Conservation (phyloP, 2,113 vertebrate genomes). For the Neogale vison region DNA sequence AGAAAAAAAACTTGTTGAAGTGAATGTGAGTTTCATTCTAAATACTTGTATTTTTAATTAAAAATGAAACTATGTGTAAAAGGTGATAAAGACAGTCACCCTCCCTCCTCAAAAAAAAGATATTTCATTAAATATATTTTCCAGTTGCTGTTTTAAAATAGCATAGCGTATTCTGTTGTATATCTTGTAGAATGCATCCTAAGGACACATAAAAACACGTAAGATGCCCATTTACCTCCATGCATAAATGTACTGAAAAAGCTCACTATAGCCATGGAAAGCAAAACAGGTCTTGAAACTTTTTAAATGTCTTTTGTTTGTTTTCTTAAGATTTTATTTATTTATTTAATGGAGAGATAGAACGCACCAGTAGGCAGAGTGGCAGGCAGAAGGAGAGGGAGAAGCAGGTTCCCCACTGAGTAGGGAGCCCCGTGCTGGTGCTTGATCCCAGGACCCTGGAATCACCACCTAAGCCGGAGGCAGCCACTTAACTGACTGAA, state of each 20-base stretch:
- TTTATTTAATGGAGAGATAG: too few species aligned
- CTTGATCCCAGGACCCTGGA: too few species aligned
- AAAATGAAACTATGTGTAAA: background rate
- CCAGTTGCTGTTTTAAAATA: background rate
- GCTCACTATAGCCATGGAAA: background rate
- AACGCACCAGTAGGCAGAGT: too few species aligned
- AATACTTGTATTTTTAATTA: background rate
- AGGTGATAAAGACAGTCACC: background rate
- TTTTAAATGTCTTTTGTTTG: too few species aligned
- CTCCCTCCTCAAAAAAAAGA: background rate
- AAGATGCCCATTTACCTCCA: background rate
- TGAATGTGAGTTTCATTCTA: background rate
- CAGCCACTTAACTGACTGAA: too few species aligned
- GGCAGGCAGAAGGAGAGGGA: too few species aligned
- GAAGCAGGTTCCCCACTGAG: too few species aligned
- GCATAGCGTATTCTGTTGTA: background rate
- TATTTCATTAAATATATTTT: background rate
- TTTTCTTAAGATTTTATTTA: too few species aligned
- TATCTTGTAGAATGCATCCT: background rate
- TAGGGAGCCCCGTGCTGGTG: too few species aligned
- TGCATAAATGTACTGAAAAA: background rate
- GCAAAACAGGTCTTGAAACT: background rate
- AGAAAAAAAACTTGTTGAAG: background rate
- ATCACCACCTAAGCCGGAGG: too few species aligned
- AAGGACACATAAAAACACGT: background rate